Percentiles rank a stretch among this genome's conserved stretches.
Evolutionary conservation across 2,797 vertebrate genomes (phyloP).

Genomic region (Sciurus carolinensis): DNA sequence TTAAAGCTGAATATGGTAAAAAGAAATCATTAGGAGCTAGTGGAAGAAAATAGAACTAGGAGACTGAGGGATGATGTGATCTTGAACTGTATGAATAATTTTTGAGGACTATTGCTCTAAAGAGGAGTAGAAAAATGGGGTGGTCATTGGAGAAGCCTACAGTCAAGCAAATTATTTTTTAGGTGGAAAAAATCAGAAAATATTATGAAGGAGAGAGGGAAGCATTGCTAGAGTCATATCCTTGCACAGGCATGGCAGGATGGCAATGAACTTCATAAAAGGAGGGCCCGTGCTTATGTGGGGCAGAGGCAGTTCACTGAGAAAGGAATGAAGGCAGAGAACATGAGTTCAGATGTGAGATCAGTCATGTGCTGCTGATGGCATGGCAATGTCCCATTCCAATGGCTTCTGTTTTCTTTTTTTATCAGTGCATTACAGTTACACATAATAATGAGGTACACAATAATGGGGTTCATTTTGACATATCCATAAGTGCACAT

Average conservation of each 20-base stretch:
- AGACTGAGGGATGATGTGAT: neutral
- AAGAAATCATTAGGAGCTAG: conserved; percentile 6
- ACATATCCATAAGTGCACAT: neutral
- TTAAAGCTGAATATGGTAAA: conserved; percentile 44
- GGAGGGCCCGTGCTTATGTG: neutral
- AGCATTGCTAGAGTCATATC: neutral
- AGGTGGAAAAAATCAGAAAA: neutral
- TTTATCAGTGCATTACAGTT: neutral
- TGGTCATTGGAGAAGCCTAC: neutral
- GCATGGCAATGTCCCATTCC: neutral
- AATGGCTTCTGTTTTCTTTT: conserved; percentile 42
- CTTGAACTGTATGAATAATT: neutral
- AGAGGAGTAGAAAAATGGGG: neutral
- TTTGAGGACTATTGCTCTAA: neutral
- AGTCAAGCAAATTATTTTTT: conserved; percentile 42
- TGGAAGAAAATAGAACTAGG: neutral
- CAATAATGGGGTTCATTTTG: neutral
- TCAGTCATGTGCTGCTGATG: neutral
- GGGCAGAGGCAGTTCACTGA: neutral
- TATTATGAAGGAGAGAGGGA: neutral
- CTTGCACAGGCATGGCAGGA: neutral
- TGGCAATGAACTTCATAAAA: neutral
- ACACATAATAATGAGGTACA: neutral
- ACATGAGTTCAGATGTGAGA: neutral
- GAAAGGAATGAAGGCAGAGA: neutral